Conservation (phyloP, 2,888 invertebrate genomes). For the Yponomeuta evonymella region DNA sequence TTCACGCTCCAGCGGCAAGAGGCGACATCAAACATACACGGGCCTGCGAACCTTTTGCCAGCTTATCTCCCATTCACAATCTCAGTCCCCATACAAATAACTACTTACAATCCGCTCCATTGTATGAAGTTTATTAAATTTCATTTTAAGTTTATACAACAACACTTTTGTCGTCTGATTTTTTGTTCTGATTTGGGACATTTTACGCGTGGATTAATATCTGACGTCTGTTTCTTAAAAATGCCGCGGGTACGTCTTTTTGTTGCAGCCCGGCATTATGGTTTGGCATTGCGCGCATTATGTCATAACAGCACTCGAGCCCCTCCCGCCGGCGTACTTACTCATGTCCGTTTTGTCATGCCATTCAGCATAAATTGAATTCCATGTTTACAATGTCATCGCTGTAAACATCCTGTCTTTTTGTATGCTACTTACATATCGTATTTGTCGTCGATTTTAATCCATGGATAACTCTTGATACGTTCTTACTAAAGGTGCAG, state of each 20-base stretch:
- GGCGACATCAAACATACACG: constrained; percentile 73
- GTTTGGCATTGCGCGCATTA: constrained; percentile 71
- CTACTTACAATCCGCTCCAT: constrained; percentile 52
- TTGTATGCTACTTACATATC: constrained; percentile 32
- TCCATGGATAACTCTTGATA: constrained; percentile 4
- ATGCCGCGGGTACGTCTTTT: constrained; percentile 65
- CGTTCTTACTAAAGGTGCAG: not conserved
- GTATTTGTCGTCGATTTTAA: constrained; percentile 10
- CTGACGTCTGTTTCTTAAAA: constrained; percentile 61
- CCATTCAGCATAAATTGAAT: constrained; percentile 66
- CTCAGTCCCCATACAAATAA: constrained; percentile 62
- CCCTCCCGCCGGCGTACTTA: constrained; percentile 26
- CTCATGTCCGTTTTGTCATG: constrained; percentile 52
- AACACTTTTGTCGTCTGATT: constrained; percentile 73
- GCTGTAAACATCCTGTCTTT: constrained; percentile 65
- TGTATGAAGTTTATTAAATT: constrained; percentile 74
- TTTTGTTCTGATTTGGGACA: constrained; percentile 70
- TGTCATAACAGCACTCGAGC: constrained; percentile 71
- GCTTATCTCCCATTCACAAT: constrained; percentile 73
- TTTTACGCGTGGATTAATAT: constrained; percentile 71
- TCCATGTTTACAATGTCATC: constrained; percentile 64
- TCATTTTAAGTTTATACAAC: constrained; percentile 75
- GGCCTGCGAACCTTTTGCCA: constrained; percentile 69
- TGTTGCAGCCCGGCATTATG: constrained; percentile 57
- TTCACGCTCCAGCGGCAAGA: constrained; percentile 69